Conservation (phyloP, 2,797 vertebrate genomes). For the Acrossocheilus wenchowensis region DNA sequence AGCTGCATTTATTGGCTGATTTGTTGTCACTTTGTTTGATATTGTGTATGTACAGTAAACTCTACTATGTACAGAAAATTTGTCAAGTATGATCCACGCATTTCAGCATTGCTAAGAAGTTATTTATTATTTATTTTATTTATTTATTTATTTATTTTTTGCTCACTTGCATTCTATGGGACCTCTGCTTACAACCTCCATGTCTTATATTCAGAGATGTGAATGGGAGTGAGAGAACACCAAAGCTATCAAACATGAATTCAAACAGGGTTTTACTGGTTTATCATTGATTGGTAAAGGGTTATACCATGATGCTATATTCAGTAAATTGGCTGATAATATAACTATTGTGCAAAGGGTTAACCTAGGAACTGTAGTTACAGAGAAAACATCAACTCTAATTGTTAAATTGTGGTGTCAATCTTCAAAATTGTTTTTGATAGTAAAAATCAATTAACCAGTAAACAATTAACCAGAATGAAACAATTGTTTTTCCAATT, state of each 20-base stretch:
- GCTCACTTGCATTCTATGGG: background rate
- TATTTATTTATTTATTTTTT: no score
- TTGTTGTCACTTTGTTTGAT: background rate
- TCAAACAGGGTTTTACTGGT: background rate
- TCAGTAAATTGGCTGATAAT: background rate
- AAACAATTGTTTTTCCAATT: background rate
- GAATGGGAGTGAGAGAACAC: conserved; percentile 20
- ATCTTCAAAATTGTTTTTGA: background rate
- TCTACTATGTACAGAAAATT: background rate
- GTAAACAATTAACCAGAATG: background rate
- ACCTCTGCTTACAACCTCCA: background rate
- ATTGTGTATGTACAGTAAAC: background rate
- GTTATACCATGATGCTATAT: background rate
- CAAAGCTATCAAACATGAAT: conserved; percentile 27
- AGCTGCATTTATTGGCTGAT: background rate
- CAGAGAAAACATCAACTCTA: background rate
- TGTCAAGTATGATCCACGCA: background rate
- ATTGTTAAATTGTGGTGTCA: background rate
- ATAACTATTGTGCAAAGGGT: background rate
- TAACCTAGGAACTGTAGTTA: background rate
- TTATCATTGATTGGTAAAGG: background rate
- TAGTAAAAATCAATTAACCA: background rate
- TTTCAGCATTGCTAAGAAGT: background rate
- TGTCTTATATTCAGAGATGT: background rate
- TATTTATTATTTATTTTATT: no score